phyloP scores from a whole-genome alignment of 2,888 invertebrate species.

The Drosophila leonis region DNA sequence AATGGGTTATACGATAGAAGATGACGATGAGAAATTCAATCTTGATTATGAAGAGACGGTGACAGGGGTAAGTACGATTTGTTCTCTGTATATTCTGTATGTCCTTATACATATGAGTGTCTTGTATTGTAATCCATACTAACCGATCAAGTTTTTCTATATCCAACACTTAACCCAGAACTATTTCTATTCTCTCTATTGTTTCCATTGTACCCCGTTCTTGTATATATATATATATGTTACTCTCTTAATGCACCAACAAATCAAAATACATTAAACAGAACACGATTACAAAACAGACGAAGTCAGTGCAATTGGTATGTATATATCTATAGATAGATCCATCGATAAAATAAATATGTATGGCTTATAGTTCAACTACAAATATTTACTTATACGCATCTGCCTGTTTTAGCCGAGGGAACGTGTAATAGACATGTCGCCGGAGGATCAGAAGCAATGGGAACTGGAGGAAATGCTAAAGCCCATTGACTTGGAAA shows the following conservation, averaged over 20 bases:
- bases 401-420: constrained; percentile 87
- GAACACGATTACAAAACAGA: constrained; percentile 68
- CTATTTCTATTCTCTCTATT: constrained; percentile 43
- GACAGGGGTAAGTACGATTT: constrained; percentile 48
- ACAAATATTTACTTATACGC: background rate
- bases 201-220: constrained; percentile 9
- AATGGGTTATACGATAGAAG: constrained; percentile 54
- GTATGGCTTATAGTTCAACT: background rate
- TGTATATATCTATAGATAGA: constrained; percentile 47
- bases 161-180: constrained; percentile 20
- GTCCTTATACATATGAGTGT: background rate
- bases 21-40: constrained; percentile 45
- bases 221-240: constrained; percentile 26
- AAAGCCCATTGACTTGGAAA: constrained; percentile 91
- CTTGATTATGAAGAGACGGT: constrained; percentile 13
- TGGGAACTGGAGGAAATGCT: constrained; percentile 98
- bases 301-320: constrained; percentile 82
- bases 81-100: background rate
- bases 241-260: constrained; percentile 8
- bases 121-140: constrained; percentile 31
- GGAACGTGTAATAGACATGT: constrained; percentile 97
- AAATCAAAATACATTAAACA: constrained; percentile 35
- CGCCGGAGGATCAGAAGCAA: constrained; percentile 94
- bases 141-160: constrained; percentile 20
- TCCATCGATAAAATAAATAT: background rate